Conservation (phyloP, 2,888 invertebrate species). For the Heteropelma amictum region DNA sequence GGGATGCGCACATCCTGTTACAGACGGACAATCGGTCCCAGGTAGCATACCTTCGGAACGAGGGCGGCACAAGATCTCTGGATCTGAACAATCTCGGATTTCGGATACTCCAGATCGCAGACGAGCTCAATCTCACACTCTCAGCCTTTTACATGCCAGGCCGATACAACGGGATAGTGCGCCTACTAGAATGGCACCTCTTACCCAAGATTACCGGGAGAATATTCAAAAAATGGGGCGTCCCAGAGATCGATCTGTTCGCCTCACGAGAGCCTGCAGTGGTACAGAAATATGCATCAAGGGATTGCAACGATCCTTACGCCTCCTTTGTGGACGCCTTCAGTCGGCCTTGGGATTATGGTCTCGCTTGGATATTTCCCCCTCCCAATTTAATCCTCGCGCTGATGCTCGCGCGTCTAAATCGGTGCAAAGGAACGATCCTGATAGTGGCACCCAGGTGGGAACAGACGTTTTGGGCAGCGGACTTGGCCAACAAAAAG, state of each 20-base stretch:
- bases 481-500: not conserved
- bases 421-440: not conserved
- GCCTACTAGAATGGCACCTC: constrained; percentile 57
- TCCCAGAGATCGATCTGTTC: constrained; percentile 55
- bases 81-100: constrained; percentile 26
- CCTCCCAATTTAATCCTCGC: not conserved
- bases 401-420: not conserved
- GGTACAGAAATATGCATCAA: not conserved
- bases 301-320: not conserved
- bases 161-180: no score
- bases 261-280: constrained; percentile 8
- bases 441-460: not conserved
- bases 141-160: constrained; percentile 65
- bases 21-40: constrained; percentile 42
- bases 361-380: not conserved
- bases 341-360: not conserved
- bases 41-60: constrained; percentile 50
- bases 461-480: not conserved
- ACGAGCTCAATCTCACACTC: no score
- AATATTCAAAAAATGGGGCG: constrained; percentile 54
- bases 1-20: constrained; percentile 33
- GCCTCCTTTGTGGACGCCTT: not conserved
- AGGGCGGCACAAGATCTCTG: constrained; percentile 45
- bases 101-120: no score
- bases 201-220: constrained; percentile 26